Conservation (phyloP, 2,797 vertebrate species). For the Cynodonichthys magdalenae region DNA sequence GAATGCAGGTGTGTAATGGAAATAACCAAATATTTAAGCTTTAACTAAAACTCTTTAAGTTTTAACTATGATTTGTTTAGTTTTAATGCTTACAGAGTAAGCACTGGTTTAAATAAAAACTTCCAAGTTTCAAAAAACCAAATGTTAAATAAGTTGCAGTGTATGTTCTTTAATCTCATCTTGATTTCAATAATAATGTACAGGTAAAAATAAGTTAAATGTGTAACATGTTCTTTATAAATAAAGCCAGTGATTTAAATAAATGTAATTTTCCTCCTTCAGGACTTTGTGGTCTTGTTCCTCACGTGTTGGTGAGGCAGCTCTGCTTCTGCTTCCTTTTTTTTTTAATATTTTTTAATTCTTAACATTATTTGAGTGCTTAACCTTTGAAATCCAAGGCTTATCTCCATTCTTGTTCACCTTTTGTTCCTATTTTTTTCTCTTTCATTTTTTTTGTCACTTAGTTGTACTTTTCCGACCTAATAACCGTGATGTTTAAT, state of each 20-base stretch:
- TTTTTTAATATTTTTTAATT: not conserved
- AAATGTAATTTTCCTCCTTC: not conserved
- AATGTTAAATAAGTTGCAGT: no score
- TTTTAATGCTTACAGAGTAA: no score
- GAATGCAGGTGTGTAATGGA: no score
- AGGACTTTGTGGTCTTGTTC: not conserved
- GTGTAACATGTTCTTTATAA: no score
- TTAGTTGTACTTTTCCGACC: not conserved
- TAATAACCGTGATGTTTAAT: slow-evolving; percentile 7
- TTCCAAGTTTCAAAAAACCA: no score
- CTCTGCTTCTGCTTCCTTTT: not conserved
- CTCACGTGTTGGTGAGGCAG: not conserved
- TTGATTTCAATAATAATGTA: no score
- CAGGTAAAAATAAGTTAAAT: not conserved
- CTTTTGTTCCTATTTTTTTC: not conserved
- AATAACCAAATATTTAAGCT: no score
- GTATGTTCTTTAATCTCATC: no score
- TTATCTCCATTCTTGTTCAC: not conserved
- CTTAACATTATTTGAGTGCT: not conserved
- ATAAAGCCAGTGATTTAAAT: no score
- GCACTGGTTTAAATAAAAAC: no score
- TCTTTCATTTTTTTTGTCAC: not conserved
- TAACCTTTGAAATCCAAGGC: not conserved
- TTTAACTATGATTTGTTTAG: no score
- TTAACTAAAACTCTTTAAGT: no score